Evolutionary conservation across 1,140 invertebrate genomes (phyloP), one percentile per base, ranked within the genome.

Genomic region (Tigriopus japonicus): DNA sequence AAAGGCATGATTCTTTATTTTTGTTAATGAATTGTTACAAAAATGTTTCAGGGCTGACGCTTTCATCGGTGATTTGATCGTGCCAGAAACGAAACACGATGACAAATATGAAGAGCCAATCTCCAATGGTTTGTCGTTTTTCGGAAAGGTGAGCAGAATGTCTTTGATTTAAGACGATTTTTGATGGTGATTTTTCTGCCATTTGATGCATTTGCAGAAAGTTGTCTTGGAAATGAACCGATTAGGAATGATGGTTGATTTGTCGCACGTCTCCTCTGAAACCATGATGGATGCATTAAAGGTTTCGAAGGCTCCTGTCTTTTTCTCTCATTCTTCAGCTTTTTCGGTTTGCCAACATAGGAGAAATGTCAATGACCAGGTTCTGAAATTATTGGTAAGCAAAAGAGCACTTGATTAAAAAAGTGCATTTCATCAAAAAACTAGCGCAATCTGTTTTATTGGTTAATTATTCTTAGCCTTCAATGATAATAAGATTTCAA

Each of bases 211-310:
- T 55, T 55, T 55, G 5, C 15, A 12, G 60, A 74, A 70, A 66
- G 65, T 79, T 2, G 71, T 81, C 9, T 59, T 66, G 17, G 80
- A 82, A 69, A 81, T 81, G 79, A 81, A 81, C 68, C 70, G 80
- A 56, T 64, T 82, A 1, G 80, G 80, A 45, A 81, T 82, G 77
- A 66, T 82, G 65, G 72, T 82, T 1, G 80, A 82, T 67, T 65
- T 82, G 24, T 77, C 79, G 1, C 80, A 82, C 66, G 79, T 80
- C 5, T 79, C 79, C 0, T 70, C 75, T 42, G 71, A 73, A 52
- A 79, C 80, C 7, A 81, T 81, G 80, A 68, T 69, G 40, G 70
- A 76, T 52, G 76, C 74, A 13, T 68, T 82, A 1, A 63, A 67
- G 12, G 64, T 72, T 1, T 69, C 75, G 7, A 67, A 65, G 28